These are phyloP conservation scores for Eupithecia pulchellata DNA, from an alignment of 2,888 invertebrate species.

Conservation along the genomic window DNA sequence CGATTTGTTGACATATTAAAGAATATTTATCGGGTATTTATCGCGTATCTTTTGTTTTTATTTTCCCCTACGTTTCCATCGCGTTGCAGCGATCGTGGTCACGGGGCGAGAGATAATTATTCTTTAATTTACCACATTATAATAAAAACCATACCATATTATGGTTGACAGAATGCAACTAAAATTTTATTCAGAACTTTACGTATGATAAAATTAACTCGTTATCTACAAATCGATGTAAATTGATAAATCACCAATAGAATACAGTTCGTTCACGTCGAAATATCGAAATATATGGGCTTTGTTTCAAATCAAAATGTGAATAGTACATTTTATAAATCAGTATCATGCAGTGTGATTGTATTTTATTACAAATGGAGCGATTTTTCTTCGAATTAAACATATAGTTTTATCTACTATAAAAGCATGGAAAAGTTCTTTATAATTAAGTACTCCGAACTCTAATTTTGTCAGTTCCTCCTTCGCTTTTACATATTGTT, in stretches of 20 bases:
- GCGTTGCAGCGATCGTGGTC: no score
- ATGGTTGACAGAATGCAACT: not conserved
- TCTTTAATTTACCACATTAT: no score
- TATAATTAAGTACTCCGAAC: not conserved
- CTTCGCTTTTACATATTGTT: no score
- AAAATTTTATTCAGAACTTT: not conserved
- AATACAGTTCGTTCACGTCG: not conserved
- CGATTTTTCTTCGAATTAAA: no score
- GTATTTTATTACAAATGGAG: not conserved
- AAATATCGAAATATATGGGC: slow-evolving; percentile 1
- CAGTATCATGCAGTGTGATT: not conserved
- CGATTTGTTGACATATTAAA: no score
- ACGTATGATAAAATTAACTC: not conserved
- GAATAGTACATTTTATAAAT: not conserved
- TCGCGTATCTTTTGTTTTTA: no score
- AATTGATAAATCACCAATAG: slow-evolving; percentile 10
- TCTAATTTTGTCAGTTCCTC: no score
- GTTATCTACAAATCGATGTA: not conserved
- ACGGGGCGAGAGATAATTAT: no score
- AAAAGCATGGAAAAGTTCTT: not conserved
- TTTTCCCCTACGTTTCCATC: no score
- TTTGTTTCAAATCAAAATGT: slow-evolving; percentile 1
- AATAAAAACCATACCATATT: no score
- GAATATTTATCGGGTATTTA: no score
- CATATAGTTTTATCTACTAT: not conserved